Conservation (phyloP, 2,797 vertebrate genomes). For the Siniperca undulata region DNA sequence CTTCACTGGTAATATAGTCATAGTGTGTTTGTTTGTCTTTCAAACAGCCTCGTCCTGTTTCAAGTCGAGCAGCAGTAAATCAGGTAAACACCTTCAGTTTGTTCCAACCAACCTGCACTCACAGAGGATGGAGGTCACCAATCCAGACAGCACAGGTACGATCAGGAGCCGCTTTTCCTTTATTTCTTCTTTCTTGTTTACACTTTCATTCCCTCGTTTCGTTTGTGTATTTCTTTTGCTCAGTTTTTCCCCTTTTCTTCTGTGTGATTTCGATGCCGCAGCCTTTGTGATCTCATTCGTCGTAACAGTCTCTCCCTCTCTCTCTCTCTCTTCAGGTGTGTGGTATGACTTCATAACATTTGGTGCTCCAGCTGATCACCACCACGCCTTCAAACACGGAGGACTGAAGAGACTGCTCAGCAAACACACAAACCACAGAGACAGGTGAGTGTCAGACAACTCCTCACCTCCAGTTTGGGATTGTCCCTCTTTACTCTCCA, state of each 20-base stretch:
- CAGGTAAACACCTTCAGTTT: constrained; percentile 94
- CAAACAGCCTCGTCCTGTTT: constrained; percentile 85
- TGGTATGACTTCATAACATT: constrained; percentile 92
- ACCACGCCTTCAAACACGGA: constrained; percentile 91
- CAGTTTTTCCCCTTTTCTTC: no score
- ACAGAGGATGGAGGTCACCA: constrained; percentile 93
- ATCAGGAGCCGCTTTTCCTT: not conserved
- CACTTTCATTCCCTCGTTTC: no score
- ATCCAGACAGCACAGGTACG: constrained; percentile 87
- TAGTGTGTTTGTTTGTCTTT: not conserved
- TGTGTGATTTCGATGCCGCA: rapidly evolving
- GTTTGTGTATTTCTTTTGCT: no score
- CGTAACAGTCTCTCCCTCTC: not conserved
- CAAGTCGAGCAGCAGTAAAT: constrained; percentile 93
- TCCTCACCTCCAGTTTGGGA: not conserved
- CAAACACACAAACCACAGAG: constrained; percentile 32
- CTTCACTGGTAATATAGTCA: not conserved
- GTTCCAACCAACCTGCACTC: constrained; percentile 95
- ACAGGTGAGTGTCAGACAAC: constrained; percentile 31
- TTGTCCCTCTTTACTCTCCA: not conserved
- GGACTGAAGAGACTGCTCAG: constrained; percentile 88
- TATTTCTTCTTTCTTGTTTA: rapidly evolving
- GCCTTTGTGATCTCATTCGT: not conserved
- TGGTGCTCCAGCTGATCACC: constrained; percentile 91
- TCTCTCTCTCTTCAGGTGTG: constrained; percentile 55